Base-by-base conservation (phyloP, 2,797 vertebrate species). In the Typhlichthys subterraneus region DNA sequence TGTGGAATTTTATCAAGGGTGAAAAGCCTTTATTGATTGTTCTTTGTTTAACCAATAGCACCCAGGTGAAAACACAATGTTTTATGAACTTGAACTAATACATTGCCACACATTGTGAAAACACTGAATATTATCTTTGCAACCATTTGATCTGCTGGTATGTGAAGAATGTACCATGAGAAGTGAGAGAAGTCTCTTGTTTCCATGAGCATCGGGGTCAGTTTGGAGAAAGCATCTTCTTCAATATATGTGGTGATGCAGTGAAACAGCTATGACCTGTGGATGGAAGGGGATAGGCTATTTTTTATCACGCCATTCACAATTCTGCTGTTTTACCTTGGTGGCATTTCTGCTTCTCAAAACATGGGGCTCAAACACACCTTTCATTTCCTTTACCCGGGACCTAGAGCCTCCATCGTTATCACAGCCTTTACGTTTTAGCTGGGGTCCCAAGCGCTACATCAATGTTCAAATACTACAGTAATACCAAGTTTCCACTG, bases 131-230 rank as follows among this genome's bases (percentile, higher is more conserved):
- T 54, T 45, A 66, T 70, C 45, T 65, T 55, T 53, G 1, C 67
- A 59, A 72, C 67, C 64, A 73, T 15, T 3, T 78, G 72, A 59
- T 49, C 23, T 53, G 56, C 59, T 74, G 77, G 76, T 82, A 84
- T 88, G 77, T 69, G 63, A 76, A 82, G 79, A 72, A 85, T 82
- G 78, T 82, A 58, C 42, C 69, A 67, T 79, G 79, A 82, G 68
- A 79, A 85, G 17, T 48, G 12, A 45, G 73, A 80, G 77, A 71
- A 63, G 70, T 70, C 76, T 80, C 33, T 82, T 69, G 67, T 79
- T 82, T 85, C 59, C 69, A 77, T 78, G 88, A 87, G 89, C 88
- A 83, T 68, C 0, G 10, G 82, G 85, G 83, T 83, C 78, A 81
- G 53, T 63, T 68, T 63, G 64, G 81, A 73, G 85, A 86, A 85